Evolutionary conservation across 2,888 invertebrate genomes (phyloP), one percentile per base, ranked within the genome.

Genomic region (Dolichopus griseipennis): DNA sequence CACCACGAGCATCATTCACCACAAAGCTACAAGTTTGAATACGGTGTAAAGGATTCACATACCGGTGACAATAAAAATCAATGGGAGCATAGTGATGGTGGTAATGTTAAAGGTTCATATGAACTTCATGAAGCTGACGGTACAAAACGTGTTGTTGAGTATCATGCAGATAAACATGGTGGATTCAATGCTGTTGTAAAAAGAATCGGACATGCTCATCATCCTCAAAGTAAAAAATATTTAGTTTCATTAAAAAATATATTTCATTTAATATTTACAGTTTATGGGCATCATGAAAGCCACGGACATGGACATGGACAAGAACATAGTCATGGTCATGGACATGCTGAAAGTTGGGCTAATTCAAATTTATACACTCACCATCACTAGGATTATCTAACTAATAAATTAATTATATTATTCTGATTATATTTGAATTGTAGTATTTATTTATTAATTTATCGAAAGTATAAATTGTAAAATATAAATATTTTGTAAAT

Each of bases 31-130:
- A 76, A 78, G 20, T 83, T 81, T 71, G 81, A 83, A 71, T 83
- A 83, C 72, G 83, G 82, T 2, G 83, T 83, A n/a, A 80, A 82
- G 71, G 83, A 83, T 69, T 75, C 78, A 1, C 82, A 83, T 62
- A 83, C 83, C 1, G 83, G 83, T 2, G 83, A 83, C 68, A 78
- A 81, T 27, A 83, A 83, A 73, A 80, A 80, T 69, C 83, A 83
- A 72, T 80, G 82, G 77, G 85, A 85, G 74, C 78, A 82, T 61
- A 80, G 84, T 61, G 83, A 84, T 73, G 85, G 85, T 33, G 84
- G 83, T 73, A 75, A 77, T 69, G 85, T 85, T 7, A 84, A 21
- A 77, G 77, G 77, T 34, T 75, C 77, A 65, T 85, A 85, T 72
- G 80, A 81, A 1, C 75, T 85, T 8, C 82, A 84, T 70, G 83